Evolutionary conservation across 2,888 invertebrate species (phyloP).

Genomic region (Sacculina carcini): DNA sequence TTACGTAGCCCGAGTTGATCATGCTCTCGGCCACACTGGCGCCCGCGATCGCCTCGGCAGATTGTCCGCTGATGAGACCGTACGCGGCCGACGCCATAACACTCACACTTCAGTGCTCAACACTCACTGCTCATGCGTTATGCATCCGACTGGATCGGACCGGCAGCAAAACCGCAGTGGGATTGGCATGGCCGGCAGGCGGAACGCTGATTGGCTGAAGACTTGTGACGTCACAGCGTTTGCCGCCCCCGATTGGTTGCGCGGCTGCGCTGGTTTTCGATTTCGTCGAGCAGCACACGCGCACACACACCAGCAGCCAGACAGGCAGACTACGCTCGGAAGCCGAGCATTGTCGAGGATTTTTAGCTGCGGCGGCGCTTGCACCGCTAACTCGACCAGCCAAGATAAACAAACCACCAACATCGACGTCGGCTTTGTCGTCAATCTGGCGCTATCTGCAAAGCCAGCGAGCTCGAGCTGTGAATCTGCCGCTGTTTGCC

Average conservation of each 20-base stretch:
- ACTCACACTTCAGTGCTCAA: neutral
- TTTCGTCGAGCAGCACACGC: neutral
- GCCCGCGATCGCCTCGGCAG: neutral
- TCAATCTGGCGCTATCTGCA: too few relatives aligned
- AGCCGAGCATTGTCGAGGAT: too few relatives aligned
- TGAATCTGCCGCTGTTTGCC: too few relatives aligned
- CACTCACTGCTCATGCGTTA: neutral
- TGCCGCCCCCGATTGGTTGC: neutral
- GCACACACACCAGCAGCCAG: too few relatives aligned
- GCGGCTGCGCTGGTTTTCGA: neutral
- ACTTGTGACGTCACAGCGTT: neutral
- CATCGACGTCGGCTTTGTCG: too few relatives aligned
- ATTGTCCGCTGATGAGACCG: neutral
- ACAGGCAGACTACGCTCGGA: too few relatives aligned
- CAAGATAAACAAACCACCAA: too few relatives aligned
- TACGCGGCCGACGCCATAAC: slow-evolving; percentile 1
- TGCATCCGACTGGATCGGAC: neutral
- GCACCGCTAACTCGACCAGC: too few relatives aligned
- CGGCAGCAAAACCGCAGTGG: neutral
- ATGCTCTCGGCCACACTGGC: slow-evolving; percentile 10
- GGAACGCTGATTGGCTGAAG: neutral
- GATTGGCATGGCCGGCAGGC: neutral
- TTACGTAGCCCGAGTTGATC: slow-evolving; percentile 14
- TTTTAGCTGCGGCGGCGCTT: too few relatives aligned
- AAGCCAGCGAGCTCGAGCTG: too few relatives aligned